A percentile compares a stretch with the other conserved stretches of the same genome.
These are phyloP conservation scores for Pagetopsis macropterus DNA, from an alignment of 2,797 vertebrate species.

Conservation along the genomic window DNA sequence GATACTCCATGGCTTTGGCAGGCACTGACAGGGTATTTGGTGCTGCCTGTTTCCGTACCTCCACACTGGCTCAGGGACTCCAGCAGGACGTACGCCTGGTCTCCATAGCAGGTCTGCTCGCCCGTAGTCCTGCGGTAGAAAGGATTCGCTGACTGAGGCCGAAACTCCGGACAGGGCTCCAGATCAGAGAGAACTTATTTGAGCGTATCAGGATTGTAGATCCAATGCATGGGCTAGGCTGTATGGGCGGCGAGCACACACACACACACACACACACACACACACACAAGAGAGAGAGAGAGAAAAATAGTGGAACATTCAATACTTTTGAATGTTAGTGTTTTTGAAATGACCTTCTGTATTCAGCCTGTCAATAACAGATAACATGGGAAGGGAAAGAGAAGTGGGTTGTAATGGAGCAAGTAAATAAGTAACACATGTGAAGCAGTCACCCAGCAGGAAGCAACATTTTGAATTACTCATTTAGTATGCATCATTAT, in stretches of 20 bases:
- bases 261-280: slow-evolving; percentile 19
- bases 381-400: slow-evolving; percentile 13
- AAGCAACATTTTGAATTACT: neutral
- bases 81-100: slow-evolving; percentile 79
- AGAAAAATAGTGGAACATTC: slow-evolving; percentile 21
- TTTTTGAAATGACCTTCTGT: slow-evolving; percentile 25
- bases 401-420: neutral
- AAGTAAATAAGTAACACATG: neutral
- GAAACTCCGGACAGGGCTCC: slow-evolving; percentile 78
- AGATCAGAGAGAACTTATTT: slow-evolving; percentile 68
- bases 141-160: slow-evolving; percentile 77
- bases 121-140: slow-evolving; percentile 77
- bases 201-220: slow-evolving; percentile 75
- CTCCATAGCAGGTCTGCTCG: slow-evolving; percentile 81
- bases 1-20: neutral
- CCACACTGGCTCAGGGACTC: slow-evolving; percentile 76
- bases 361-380: slow-evolving; percentile 15
- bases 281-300: no score
- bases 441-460: neutral
- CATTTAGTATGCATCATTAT: neutral
- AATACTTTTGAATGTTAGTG: slow-evolving; percentile 5
- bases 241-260: slow-evolving; percentile 10
- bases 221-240: slow-evolving; percentile 84
- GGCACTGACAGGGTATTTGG: neutral
- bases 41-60: slow-evolving; percentile 61